A percentile compares a stretch with the other conserved stretches of the same genome.
These are phyloP conservation scores for Alviniconcha strummeri DNA, from an alignment of 2,888 invertebrate genomes.

Conservation along the genomic window DNA sequence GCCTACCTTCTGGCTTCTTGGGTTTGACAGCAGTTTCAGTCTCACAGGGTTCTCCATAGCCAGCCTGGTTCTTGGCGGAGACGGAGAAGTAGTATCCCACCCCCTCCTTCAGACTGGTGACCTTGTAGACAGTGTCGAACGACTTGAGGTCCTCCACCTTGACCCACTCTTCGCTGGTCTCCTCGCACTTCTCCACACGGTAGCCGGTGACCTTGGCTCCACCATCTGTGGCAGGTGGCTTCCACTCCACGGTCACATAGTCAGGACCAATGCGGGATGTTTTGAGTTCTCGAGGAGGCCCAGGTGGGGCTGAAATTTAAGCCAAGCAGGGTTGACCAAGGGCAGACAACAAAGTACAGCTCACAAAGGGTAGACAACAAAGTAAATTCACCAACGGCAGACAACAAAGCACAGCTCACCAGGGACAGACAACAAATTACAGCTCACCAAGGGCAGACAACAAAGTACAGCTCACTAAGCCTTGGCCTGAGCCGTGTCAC, in stretches of 20 bases:
- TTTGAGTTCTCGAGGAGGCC: slow-evolving; percentile 50
- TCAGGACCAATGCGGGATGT: slow-evolving; percentile 47
- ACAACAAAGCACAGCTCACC: too few species aligned
- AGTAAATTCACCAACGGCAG: too few species aligned
- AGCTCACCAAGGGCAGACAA: too few species aligned
- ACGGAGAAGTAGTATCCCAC: slow-evolving; percentile 63
- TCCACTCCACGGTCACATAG: slow-evolving; percentile 53
- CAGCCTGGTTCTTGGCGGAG: slow-evolving; percentile 61
- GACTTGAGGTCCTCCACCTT: slow-evolving; percentile 45
- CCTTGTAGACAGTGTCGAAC: slow-evolving; percentile 44
- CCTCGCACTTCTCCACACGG: slow-evolving; percentile 49
- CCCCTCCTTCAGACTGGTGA: slow-evolving; percentile 51
- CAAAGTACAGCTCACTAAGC: too few species aligned
- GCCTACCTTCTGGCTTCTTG: slow-evolving; percentile 46
- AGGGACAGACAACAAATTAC: too few species aligned
- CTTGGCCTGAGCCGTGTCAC: too few species aligned
- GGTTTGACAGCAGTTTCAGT: slow-evolving; percentile 45
- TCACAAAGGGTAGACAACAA: too few species aligned
- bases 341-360: too few species aligned
- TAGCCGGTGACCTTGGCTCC: slow-evolving; percentile 59
- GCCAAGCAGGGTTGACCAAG: too few species aligned
- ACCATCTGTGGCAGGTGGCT: slow-evolving; percentile 53
- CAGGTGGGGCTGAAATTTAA: slow-evolving; percentile 64
- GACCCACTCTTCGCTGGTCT: slow-evolving; percentile 45
- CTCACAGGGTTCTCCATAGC: slow-evolving; percentile 45